phyloP scores from a whole-genome alignment of 2,113 vertebrate species.

The Manacus vitellinus region DNA sequence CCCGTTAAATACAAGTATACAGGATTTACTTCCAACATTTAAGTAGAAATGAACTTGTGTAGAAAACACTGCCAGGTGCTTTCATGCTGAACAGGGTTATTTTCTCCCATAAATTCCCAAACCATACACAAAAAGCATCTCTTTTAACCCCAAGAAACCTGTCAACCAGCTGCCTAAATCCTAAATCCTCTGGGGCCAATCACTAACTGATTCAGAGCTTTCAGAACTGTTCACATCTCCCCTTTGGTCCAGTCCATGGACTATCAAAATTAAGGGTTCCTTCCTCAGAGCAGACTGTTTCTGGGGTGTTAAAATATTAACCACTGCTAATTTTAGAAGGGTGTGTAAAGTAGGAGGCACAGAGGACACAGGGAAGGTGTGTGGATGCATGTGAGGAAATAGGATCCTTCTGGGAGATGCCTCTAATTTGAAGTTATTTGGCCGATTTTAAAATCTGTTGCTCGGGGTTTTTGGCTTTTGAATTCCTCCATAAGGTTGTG shows the following conservation, averaged over 20 bases:
- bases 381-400: fast-evolving
- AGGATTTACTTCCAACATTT: fast-evolving
- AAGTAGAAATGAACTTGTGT: neutral
- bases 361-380: neutral
- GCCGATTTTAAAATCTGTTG: no score
- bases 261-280: neutral
- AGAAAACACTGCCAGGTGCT: fast-evolving
- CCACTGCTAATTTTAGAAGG: neutral
- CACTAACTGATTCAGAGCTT: neutral
- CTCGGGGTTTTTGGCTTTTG: neutral
- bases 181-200: neutral
- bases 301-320: neutral
- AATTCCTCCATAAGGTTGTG: neutral
- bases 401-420: fast-evolving
- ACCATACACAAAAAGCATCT: neutral
- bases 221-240: fast-evolving
- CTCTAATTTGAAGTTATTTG: neutral
- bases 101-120: neutral
- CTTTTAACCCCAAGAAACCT: neutral
- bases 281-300: neutral
- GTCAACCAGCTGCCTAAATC: neutral
- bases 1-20: no score
- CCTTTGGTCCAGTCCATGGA: neutral
- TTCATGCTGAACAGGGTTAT: neutral
- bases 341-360: neutral